A percentile compares a stretch with the other conserved stretches of the same genome.
Evolutionary conservation across 2,888 invertebrate species (phyloP).

Genomic region (Phoenoteleia sp.): DNA sequence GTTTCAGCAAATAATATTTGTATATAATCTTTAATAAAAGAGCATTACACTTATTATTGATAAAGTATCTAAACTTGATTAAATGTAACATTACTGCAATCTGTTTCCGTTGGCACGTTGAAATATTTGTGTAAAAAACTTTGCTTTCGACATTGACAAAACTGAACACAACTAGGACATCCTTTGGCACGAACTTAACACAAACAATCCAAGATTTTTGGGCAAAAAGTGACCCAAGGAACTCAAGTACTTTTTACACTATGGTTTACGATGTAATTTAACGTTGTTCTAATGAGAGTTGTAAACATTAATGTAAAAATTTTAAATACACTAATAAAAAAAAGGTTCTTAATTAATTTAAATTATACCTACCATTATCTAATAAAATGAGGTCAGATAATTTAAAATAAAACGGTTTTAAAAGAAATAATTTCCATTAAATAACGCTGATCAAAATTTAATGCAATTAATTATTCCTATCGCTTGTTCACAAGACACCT

Average conservation of each 20-base stretch:
- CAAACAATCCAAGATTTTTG: slow-evolving; percentile 49
- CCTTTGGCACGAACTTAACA: slow-evolving; percentile 28
- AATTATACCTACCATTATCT: no score
- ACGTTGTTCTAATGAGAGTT: slow-evolving; percentile 38
- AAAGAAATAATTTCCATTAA: no score
- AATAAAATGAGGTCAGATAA: no score
- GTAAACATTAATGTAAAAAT: slow-evolving; percentile 63
- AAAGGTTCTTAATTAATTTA: slow-evolving; percentile 33
- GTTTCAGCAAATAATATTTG: no score
- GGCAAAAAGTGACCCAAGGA: slow-evolving; percentile 35
- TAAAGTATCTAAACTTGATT: no score
- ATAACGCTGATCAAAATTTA: no score
- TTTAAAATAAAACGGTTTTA: no score
- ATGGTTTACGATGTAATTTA: slow-evolving; percentile 32
- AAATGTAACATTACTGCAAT: neutral
- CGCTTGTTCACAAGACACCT: no score
- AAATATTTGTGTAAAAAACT: slow-evolving; percentile 29
- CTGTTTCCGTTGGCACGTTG: neutral
- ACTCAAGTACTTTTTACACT: slow-evolving; percentile 14
- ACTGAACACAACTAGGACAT: slow-evolving; percentile 27
- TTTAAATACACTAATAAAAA: no score
- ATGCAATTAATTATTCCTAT: no score
- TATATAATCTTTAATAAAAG: no score
- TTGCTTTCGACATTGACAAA: slow-evolving; percentile 37
- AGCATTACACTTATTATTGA: no score